These are phyloP conservation scores for Protomyctophum bolini DNA, from an alignment of 2,113 vertebrate genomes.

Conservation along the genomic window DNA sequence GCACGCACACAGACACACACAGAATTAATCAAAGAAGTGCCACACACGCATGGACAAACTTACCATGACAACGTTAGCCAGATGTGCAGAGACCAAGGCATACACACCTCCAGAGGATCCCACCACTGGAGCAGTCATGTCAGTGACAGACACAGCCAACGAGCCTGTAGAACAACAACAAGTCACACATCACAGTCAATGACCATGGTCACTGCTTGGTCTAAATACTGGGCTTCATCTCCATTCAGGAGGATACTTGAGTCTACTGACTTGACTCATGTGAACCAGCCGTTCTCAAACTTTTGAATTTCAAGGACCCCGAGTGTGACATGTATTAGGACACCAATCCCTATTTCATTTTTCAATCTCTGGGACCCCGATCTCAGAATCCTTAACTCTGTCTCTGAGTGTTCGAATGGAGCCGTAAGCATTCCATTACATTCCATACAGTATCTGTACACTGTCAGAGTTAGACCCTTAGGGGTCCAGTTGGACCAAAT, in stretches of 20 bases:
- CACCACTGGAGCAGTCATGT: constrained; percentile 94
- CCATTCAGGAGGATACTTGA: constrained; percentile 7
- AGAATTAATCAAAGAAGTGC: background rate
- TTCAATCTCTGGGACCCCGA: too few species aligned
- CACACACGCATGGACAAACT: constrained; percentile 20
- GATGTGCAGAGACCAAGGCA: constrained; percentile 93
- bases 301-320: too few species aligned
- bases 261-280: background rate
- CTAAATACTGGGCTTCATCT: background rate
- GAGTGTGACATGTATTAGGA: too few species aligned
- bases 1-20: constrained; percentile 23
- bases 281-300: too few species aligned
- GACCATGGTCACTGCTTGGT: background rate
- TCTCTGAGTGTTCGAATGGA: too few species aligned
- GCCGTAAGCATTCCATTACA: too few species aligned
- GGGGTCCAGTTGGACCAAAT: too few species aligned
- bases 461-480: too few species aligned
- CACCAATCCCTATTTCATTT: too few species aligned
- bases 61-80: constrained; percentile 98
- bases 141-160: constrained; percentile 91
- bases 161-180: constrained; percentile 81
- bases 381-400: too few species aligned
- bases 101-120: constrained; percentile 97
- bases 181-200: constrained; percentile 1
- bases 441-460: too few species aligned